Evolutionary conservation across 2,888 invertebrate genomes (phyloP).

Genomic region (Bursaphelenchus okinawaensis): DNA sequence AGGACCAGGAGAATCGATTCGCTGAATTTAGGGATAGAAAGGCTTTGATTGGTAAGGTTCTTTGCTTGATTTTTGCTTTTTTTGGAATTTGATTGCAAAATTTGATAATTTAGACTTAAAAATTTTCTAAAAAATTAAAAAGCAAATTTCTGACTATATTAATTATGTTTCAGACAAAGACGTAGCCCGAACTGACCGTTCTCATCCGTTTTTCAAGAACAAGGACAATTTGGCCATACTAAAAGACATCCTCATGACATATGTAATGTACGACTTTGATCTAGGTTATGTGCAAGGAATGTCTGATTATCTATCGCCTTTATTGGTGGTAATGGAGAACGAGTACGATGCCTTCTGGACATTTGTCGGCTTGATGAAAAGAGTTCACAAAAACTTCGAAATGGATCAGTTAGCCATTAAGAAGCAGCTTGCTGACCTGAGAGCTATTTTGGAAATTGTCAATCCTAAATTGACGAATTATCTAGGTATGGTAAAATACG

Average conservation of each 20-base stretch:
- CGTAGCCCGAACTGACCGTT: conserved; percentile 88
- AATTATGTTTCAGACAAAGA: conserved; percentile 73
- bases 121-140: background rate
- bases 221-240: conserved; percentile 70
- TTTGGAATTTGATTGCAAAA: background rate
- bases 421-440: conserved; percentile 77
- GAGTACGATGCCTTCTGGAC: conserved; percentile 98
- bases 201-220: conserved; percentile 74
- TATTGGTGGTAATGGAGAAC: conserved; percentile 78
- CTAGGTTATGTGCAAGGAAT: conserved; percentile 77
- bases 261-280: conserved; percentile 71
- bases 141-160: background rate
- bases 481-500: conserved; percentile 62
- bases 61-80: background rate
- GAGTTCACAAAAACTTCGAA: conserved; percentile 85
- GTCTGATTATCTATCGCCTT: conserved; percentile 91
- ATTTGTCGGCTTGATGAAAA: conserved; percentile 94
- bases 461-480: conserved; percentile 81
- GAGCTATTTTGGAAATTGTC: conserved; percentile 73
- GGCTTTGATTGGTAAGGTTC: conserved; percentile 71
- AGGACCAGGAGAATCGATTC: conserved; percentile 80
- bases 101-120: background rate
- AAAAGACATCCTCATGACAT: conserved; percentile 91
- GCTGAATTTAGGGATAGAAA: conserved; percentile 81
- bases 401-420: conserved; percentile 96